Evolutionary conservation across 2,888 invertebrate species (phyloP).

Genomic region (Drosophila siamana): DNA sequence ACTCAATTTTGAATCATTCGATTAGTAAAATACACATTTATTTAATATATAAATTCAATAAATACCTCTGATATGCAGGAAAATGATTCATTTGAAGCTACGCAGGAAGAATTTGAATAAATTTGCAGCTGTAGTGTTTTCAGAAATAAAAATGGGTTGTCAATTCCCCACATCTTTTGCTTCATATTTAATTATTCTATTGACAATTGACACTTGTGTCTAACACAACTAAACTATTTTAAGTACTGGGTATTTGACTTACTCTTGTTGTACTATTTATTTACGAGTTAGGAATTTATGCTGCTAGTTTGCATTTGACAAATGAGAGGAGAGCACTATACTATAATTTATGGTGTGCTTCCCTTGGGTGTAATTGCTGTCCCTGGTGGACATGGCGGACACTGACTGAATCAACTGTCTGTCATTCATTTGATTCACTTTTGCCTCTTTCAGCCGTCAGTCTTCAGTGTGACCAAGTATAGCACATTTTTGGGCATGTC

Average conservation of each 20-base stretch:
- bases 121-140: no score
- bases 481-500: constrained; percentile 36
- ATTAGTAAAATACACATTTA: no score
- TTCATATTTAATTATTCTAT: no score
- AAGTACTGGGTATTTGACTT: background rate
- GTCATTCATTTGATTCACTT: constrained; percentile 24
- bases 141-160: no score
- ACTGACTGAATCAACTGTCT: constrained; percentile 29
- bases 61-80: no score
- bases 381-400: constrained; percentile 21
- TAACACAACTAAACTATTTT: background rate
- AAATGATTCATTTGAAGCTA: no score
- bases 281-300: constrained; percentile 13
- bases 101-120: no score
- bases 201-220: background rate
- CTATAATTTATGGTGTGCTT: constrained; percentile 4
- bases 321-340: background rate
- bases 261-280: background rate
- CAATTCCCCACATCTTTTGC: no score
- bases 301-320: background rate
- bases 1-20: no score
- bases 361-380: constrained; percentile 19
- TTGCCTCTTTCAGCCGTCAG: no score
- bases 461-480: constrained; percentile 42
- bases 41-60: no score